These are phyloP conservation scores for Lingula anatina DNA, from an alignment of 2,888 invertebrate species.

Conservation along the genomic window DNA sequence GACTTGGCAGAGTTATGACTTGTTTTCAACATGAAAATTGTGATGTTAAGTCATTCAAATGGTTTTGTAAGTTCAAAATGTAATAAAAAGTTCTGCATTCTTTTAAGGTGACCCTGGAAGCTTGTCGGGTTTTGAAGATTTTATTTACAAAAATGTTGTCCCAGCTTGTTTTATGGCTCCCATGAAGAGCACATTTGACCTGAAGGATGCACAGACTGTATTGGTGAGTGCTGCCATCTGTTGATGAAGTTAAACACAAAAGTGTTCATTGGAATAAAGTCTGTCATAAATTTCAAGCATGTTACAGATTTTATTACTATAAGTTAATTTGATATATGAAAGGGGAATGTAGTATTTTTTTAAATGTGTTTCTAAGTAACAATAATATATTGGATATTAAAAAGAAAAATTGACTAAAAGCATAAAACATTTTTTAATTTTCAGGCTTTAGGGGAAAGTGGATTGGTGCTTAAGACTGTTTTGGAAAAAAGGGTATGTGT, in stretches of 20 bases:
- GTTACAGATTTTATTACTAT: background rate
- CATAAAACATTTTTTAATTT: conserved; percentile 11
- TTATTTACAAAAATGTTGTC: conserved; percentile 56
- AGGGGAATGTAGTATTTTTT: background rate
- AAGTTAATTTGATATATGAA: background rate
- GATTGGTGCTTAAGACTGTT: conserved; percentile 35
- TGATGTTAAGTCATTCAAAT: no score
- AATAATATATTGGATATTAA: no score
- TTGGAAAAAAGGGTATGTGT: conserved; percentile 34
- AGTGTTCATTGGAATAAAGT: background rate
- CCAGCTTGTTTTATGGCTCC: conserved; percentile 59
- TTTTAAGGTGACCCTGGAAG: conserved; percentile 47
- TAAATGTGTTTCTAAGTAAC: no score
- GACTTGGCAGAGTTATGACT: no score
- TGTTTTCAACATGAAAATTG: no score
- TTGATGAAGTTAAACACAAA: background rate
- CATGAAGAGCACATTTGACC: conserved; percentile 55
- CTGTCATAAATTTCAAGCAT: no score
- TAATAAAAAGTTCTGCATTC: conserved; percentile 5
- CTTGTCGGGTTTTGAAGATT: conserved; percentile 54
- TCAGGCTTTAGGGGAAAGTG: conserved; percentile 41
- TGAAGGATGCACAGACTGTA: conserved; percentile 56
- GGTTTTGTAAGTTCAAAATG: no score
- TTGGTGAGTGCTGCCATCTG: conserved; percentile 27
- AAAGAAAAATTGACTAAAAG: no score